These are phyloP conservation scores for Hydropsyche tenuis DNA, from an alignment of 1,140 invertebrate genomes.

Conservation along the genomic window DNA sequence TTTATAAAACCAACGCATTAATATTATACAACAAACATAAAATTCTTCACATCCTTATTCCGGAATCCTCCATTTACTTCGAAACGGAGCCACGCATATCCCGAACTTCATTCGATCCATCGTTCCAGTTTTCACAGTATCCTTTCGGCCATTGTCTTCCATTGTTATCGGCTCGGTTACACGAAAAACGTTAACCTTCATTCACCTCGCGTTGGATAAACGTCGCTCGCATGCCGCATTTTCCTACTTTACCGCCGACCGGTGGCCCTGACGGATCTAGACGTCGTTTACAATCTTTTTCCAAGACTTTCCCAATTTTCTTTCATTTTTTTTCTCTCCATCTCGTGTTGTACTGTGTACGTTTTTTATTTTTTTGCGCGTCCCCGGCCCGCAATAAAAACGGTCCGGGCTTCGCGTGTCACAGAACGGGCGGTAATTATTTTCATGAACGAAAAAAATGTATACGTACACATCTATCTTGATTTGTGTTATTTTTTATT, in stretches of 20 bases:
- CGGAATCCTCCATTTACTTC: no score
- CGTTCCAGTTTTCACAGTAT: neutral
- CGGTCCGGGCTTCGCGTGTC: slow-evolving; percentile 13
- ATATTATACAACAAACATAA: no score
- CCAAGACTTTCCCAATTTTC: neutral
- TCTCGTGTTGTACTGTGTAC: neutral
- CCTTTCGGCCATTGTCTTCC: slow-evolving; percentile 3
- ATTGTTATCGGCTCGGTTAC: slow-evolving; percentile 36
- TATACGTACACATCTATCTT: no score
- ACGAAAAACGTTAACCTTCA: slow-evolving; percentile 25
- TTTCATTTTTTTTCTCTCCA: neutral
- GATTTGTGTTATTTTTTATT: no score
- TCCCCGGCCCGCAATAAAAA: slow-evolving; percentile 15
- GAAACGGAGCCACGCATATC: no score
- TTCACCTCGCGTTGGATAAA: slow-evolving; percentile 13
- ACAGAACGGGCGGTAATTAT: slow-evolving; percentile 21
- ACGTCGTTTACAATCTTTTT: slow-evolving; percentile 24
- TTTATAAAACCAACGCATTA: no score
- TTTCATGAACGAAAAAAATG: neutral
- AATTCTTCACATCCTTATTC: no score
- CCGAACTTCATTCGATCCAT: slow-evolving; percentile 25
- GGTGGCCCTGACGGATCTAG: slow-evolving; percentile 9
- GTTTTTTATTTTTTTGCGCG: neutral
- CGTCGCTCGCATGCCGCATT: slow-evolving; percentile 8
- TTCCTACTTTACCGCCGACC: slow-evolving; percentile 1